Evolutionary conservation across 2,888 invertebrate genomes (phyloP), one percentile per base, ranked within the genome.

Genomic region (Tetragonisca angustula): DNA sequence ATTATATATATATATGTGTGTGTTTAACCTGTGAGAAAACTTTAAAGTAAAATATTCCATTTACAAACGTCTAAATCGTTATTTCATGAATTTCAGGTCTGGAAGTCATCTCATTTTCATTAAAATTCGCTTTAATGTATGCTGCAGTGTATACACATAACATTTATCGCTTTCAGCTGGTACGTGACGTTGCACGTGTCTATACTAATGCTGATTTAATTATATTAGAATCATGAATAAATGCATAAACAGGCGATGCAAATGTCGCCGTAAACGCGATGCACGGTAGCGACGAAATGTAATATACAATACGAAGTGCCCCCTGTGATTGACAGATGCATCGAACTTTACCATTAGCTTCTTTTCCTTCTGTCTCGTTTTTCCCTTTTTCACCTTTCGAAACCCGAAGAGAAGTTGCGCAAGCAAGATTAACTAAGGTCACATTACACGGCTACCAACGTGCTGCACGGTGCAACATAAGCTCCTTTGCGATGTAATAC

Each of bases 401-500:
- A 61, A 67, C 67, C 4, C 50, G 61, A 76, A 71, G 27, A 71
- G 27, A 76, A 71, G 65, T 84, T 86, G 76, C 68, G 56, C 50
- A 83, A 67, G 68, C 36, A 59, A 75, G 82, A 78, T 87, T 83
- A 77, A 75, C 77, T 64, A 79, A 86, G 81, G 70, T 77, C 67
- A 68, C 32, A 52, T 84, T 86, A 79, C 74, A 80, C 61, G 77
- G 61, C 59, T 78, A 74, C 75, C 74, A 62, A 61, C 74, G 75
- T 43, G 74, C 71, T 74, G 52, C 69, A 50, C 72, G 77, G 19
- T 19, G 73, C 27, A 75, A 75, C 70, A 36, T 79, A 79, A 84
- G 81, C 85, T 83, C 70, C 85, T 84, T 75, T 79, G 65, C 79
- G 64, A 74, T 71, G 75, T 83, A 87, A 87, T 82, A 69, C 71